phyloP scores from a whole-genome alignment of 2,797 vertebrate species.

The Coendou prehensilis region DNA sequence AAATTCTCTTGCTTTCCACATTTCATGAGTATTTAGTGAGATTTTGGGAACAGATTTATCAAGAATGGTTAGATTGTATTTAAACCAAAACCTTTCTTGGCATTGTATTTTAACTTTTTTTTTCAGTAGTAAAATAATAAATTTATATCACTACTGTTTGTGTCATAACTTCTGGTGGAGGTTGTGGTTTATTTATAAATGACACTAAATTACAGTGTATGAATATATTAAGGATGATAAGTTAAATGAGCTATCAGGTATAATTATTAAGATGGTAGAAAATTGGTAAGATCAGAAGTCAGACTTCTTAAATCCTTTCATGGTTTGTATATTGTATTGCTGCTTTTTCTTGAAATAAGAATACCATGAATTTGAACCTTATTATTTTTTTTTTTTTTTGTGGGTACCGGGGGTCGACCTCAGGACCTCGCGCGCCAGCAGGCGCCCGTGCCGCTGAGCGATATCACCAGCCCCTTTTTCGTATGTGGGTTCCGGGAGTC shows the following conservation, averaged over 20 bases:
- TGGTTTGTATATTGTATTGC: conserved; percentile 33
- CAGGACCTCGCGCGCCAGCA: too few relatives aligned
- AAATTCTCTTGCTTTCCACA: conserved; percentile 51
- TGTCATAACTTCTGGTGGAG: background rate
- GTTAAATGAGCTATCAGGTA: background rate
- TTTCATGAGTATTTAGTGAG: conserved; percentile 35
- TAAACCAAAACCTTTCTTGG: conserved; percentile 15
- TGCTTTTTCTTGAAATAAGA: conserved; percentile 70
- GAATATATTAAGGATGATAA: background rate
- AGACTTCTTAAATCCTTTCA: conserved; percentile 39
- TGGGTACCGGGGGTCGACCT: too few relatives aligned
- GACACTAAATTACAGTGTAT: conserved; percentile 18
- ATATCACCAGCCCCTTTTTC: too few relatives aligned
- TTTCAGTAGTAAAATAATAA: background rate
- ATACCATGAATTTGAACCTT: conserved; percentile 66
- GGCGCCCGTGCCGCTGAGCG: too few relatives aligned
- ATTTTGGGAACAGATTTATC: background rate
- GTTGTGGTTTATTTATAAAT: conserved; percentile 53
- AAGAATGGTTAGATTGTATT: conserved; percentile 44
- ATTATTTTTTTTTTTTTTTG: too few relatives aligned
- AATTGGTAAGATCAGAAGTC: background rate
- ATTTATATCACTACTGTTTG: conserved; percentile 32
- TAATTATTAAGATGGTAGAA: background rate
- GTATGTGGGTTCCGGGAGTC: too few relatives aligned
- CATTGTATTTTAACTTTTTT: conserved; percentile 24